phyloP scores from a whole-genome alignment of 2,113 vertebrate species.

The Pangasianodon gigas region DNA sequence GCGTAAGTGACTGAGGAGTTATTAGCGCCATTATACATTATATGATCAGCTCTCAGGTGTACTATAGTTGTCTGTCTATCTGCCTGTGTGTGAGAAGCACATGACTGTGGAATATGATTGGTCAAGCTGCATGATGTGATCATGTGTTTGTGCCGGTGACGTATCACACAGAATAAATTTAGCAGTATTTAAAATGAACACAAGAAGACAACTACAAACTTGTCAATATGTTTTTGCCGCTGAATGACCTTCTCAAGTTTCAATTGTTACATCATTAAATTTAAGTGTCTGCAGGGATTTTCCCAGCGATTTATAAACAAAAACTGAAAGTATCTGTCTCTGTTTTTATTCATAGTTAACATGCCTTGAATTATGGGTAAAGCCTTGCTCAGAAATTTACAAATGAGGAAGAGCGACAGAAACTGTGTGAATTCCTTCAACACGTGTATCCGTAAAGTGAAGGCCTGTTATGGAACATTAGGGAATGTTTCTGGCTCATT shows the following conservation, averaged over 20 bases:
- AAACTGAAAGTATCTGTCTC: background rate
- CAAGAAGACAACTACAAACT: background rate
- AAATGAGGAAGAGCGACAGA: background rate
- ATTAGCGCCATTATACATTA: too few relatives aligned
- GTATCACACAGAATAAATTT: background rate
- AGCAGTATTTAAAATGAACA: background rate
- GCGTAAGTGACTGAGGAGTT: too few relatives aligned
- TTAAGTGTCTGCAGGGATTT: background rate
- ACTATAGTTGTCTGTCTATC: background rate
- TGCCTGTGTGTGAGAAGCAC: background rate
- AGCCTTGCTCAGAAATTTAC: background rate
- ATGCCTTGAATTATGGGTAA: background rate
- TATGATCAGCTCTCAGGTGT: too few relatives aligned
- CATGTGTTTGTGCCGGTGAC: background rate
- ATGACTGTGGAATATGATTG: background rate
- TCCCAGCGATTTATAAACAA: background rate
- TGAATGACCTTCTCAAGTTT: background rate
- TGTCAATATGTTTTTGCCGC: background rate
- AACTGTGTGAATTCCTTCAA: constrained; percentile 6
- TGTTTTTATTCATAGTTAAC: background rate
- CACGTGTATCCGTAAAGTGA: background rate
- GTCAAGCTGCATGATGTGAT: background rate
- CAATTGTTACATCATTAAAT: rapidly evolving
- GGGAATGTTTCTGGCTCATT: background rate
- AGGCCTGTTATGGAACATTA: background rate